Base-by-base conservation (phyloP, 2,113 vertebrate genomes). In the Oxyura jamaicensis region DNA sequence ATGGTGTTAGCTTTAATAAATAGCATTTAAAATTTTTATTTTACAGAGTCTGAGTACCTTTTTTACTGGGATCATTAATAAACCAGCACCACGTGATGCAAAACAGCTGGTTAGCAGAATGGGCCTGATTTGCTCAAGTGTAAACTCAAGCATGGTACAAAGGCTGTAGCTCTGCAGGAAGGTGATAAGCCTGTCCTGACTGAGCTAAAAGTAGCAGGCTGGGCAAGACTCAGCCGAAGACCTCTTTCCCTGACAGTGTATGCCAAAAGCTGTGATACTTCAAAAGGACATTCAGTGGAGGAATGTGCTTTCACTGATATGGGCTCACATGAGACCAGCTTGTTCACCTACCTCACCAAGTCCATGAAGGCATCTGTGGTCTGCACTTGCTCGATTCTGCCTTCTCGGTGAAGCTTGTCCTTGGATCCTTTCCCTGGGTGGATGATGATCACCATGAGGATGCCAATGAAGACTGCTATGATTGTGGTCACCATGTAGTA, bases 401-500 rank as follows among this genome's bases (percentile, higher is more conserved):
- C 98, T 62, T 97, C 97, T 18, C 97, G 91, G 81, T 98, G 93
- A 33, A 98, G 98, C 28, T 98, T 98, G 60, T 99, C 98, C 96
- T 99, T 98, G 91, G 97, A 98, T 53, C 99, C 99, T 97, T 98
- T 99, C 20, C 99, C 99, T 3, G 99, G 99, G 53, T 98, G 98
- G 95, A 99, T 99, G 95, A 99, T 98, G 41, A 98, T 98, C 91
- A 99, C 99, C 94, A 99, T 98, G 63, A 99, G 97, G 55, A 99
- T 99, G 80, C 99, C 99, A 1, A 99, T 99, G 96, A 99, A 99
- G 85, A 99, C 99, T 0, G 99, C 99, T 9, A 99, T 98, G 96
- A 99, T 95, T 0, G 99, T 99, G 74, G 99, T 99, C 94, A 99
- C 98, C 98, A 98, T 99, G 97, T 99, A 99, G 96, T 99, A 99